These are phyloP conservation scores for Phyto melanocephala DNA, from an alignment of 2,888 invertebrate species.

Conservation along the genomic window DNA sequence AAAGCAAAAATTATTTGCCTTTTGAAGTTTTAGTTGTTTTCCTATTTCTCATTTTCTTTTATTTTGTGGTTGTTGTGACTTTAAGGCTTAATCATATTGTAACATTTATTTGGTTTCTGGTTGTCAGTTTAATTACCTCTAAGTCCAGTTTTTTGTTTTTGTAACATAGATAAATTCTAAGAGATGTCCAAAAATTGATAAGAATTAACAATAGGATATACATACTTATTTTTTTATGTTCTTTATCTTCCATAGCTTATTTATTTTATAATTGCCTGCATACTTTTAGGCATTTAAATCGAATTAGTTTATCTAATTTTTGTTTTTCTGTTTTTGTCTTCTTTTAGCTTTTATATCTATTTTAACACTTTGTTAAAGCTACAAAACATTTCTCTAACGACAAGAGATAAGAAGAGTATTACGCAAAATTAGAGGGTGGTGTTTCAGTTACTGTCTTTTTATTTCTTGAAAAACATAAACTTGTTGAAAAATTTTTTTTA, in stretches of 20 bases:
- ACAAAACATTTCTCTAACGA: slow-evolving; percentile 34
- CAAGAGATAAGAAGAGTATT: neutral
- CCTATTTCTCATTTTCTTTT: no score
- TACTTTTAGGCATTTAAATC: slow-evolving; percentile 50
- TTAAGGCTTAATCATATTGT: neutral
- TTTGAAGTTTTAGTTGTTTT: neutral
- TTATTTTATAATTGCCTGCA: slow-evolving; percentile 59
- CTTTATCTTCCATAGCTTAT: neutral
- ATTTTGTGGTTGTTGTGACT: no score
- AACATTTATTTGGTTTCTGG: neutral
- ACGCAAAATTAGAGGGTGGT: neutral
- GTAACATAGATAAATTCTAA: neutral
- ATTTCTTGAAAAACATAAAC: slow-evolving; percentile 27
- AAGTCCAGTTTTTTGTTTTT: neutral
- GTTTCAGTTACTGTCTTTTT: neutral
- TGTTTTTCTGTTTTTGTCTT: neutral
- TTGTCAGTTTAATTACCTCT: neutral
- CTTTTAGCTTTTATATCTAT: slow-evolving; percentile 20
- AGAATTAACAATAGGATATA: slow-evolving; percentile 23
- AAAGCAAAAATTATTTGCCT: neutral
- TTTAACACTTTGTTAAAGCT: slow-evolving; percentile 37
- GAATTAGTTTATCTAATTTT: slow-evolving; percentile 14
- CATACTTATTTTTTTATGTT: neutral
- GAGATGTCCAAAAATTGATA: slow-evolving; percentile 21
- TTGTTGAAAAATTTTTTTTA: neutral